Evolutionary conservation across 2,113 vertebrate genomes (phyloP), one percentile per base, ranked within the genome.

Genomic region (Aldabrachelys gigantea): DNA sequence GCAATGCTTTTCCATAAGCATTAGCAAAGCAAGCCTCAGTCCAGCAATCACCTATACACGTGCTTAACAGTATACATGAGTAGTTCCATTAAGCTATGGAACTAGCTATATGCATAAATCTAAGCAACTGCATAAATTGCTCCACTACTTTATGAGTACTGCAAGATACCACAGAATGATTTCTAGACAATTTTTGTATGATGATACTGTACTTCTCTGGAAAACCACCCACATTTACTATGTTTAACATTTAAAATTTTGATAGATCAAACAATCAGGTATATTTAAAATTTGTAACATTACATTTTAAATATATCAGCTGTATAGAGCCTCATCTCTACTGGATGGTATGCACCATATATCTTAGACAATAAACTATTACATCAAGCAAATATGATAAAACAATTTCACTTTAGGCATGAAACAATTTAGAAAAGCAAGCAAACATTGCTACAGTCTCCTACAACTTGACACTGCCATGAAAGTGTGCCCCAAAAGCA

Each of bases 11-110:
- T 49, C 38, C 7, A 12, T 8, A 83, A 84, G 27, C 29, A 72
- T 41, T 81, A 85, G 57, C 65, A 94, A 91, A 84, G 78, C 57
- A 79, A 31, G 9, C 53, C 91, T 79, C 90, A 92, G 62, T 80
- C 52, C 52, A 82, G 52, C 89, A 93, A 29, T 52, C 57, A 89
- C 24, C 52, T 72, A 38, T 92, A 16, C 11, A 38, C 24, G 35
- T 49, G 41, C 21, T 35, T 44, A 87, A 76, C 9, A 50, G 56
- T 88, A 88, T 31, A 62, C 27, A 47, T 9, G 8, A 94, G 50
- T 14, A 47, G 22, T 82, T 81, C 57, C 62, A 14, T 8, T 49
- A 85, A 17, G 6, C 22, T 81, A 94, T 87, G 57, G 59, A 96
- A 82, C 41, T 75, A 89, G n/a, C 4, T 75, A 62, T 2, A 2